These are phyloP conservation scores for Poicephalus gulielmi DNA, from an alignment of 2,113 vertebrate species.

Conservation along the genomic window DNA sequence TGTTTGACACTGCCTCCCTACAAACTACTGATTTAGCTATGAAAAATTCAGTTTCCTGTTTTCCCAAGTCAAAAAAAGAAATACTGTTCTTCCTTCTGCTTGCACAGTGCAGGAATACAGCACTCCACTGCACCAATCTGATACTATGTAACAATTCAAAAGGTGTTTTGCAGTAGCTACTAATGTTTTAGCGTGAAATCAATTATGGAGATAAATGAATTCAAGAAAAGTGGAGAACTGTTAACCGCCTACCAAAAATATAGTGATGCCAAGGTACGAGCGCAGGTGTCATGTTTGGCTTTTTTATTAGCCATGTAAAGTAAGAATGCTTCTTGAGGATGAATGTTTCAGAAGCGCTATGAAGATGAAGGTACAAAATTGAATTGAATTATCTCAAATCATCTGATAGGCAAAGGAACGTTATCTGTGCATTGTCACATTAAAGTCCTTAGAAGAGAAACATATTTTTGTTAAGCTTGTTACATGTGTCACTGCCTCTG, in stretches of 20 bases:
- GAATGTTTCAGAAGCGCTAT: neutral
- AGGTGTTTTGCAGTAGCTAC: neutral
- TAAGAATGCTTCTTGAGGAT: neutral
- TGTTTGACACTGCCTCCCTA: neutral
- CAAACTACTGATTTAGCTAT: neutral
- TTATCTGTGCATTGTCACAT: neutral
- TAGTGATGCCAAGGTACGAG: neutral
- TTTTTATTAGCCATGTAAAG: neutral
- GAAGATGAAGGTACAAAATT: neutral
- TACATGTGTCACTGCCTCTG: neutral
- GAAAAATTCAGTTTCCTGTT: neutral
- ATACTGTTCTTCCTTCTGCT: neutral
- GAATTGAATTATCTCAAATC: neutral
- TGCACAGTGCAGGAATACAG: neutral
- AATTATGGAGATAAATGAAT: neutral
- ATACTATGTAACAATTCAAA: neutral
- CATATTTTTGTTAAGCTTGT: slow-evolving; percentile 2
- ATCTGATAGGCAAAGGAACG: neutral
- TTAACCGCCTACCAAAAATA: neutral
- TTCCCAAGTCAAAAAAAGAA: neutral
- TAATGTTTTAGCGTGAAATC: neutral
- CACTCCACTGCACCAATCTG: neutral
- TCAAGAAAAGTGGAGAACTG: neutral
- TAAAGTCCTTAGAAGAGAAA: neutral
- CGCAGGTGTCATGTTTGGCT: neutral